Conservation (phyloP, 2,797 vertebrate species). For the Lacerta agilis region DNA sequence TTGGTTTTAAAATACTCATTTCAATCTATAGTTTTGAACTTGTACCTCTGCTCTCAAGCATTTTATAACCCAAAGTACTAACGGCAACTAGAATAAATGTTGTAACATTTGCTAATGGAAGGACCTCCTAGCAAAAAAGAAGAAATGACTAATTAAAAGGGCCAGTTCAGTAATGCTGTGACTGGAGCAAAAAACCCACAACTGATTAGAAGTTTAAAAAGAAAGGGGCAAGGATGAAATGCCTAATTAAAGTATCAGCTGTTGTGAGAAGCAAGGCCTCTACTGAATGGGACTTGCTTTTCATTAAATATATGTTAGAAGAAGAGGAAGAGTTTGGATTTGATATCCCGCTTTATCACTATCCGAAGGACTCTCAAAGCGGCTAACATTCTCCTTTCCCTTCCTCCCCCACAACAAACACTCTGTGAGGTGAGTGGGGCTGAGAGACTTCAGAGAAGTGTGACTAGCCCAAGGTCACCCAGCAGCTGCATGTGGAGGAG, state of each 20-base stretch:
- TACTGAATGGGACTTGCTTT: not conserved
- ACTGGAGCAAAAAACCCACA: not conserved
- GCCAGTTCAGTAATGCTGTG: not conserved
- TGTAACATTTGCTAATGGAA: too few species aligned
- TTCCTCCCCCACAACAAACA: too few species aligned
- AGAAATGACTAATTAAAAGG: not conserved
- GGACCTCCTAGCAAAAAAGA: not conserved
- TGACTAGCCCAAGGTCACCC: too few species aligned
- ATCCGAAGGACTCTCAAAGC: too few species aligned
- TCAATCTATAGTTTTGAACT: not conserved
- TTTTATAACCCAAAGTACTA: not conserved
- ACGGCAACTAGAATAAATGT: not conserved
- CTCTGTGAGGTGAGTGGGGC: too few species aligned
- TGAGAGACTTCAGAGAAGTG: too few species aligned
- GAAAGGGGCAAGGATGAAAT: not conserved
- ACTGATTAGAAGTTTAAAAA: too few species aligned
- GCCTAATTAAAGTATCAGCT: not conserved
- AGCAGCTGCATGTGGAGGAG: too few species aligned
- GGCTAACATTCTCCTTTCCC: too few species aligned
- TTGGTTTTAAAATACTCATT: not conserved
- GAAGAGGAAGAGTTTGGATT: too few species aligned
- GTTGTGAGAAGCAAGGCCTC: not conserved
- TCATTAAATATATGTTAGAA: too few species aligned
- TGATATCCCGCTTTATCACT: too few species aligned
- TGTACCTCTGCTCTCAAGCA: not conserved